Base-by-base conservation (phyloP, 2,888 invertebrate species). In the Polia nebulosa region DNA sequence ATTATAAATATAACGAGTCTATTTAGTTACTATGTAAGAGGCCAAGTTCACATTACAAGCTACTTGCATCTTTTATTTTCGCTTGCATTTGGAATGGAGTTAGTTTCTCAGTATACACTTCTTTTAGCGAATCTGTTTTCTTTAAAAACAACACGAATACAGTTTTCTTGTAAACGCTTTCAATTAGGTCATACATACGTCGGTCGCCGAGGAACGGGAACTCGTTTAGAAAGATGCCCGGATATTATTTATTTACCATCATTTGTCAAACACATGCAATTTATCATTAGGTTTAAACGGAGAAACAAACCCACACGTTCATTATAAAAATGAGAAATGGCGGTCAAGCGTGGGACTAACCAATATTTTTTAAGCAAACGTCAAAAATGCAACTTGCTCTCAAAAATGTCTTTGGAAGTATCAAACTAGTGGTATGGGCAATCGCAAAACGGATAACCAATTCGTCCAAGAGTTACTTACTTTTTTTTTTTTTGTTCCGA, bases 231-330 rank as follows among this genome's bases (percentile, higher is more conserved):
- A 22, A 62, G 13, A 63, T 53, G 49, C 36, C 66, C 56, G 76
- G 44, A 74, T 72, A 72, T 72, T 73, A 68, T 75, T 79, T 73
- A 63, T 75, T 79, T 78, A 64, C 58, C 68, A 59, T 69, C 61
- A 68, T 62, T 72, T 77, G 79, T 65, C 80, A 79, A 64, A 79
- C 60, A 80, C 27, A 73, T 57, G 60, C 56, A 29, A 55, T 80
- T 51, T 80, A 65, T 80, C 80, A 62, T 58, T 52, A 29, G 20
- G 39, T 80, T 62, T 39, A 59, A 64, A 73, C 32, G n/a, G 29
- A 27, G 52, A 61, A 60, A 51, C 41, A 76, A 63, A 55, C 67
- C 66, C 58, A 70, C 83, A 85, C 60, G 36, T 64, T 73, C 27
- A 34, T 64, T 52, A 79, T 60, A 59, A 51, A 76, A 64, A 51